phyloP scores from a whole-genome alignment of 1,140 invertebrate genomes.

The Cyclargus thomasi region DNA sequence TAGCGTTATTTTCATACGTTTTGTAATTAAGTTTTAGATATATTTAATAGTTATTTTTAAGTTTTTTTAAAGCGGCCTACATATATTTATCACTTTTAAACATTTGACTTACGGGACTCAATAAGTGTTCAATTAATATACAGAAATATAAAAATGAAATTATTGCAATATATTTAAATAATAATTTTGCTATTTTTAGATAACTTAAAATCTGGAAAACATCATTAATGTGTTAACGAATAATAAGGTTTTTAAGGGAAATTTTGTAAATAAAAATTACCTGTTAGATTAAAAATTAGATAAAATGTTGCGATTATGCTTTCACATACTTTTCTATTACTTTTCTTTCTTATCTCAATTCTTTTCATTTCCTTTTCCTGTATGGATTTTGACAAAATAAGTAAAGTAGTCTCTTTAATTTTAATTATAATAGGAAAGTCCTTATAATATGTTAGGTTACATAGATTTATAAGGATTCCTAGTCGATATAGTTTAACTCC shows the following conservation, averaged over 20 bases:
- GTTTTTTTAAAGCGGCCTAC: slow-evolving; percentile 15
- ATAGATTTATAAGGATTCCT: no score
- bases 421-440: background rate
- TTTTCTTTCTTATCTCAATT: background rate
- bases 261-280: background rate
- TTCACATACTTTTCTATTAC: background rate
- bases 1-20: slow-evolving; percentile 42
- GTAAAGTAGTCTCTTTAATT: background rate
- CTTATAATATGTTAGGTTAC: background rate
- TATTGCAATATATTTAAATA: background rate
- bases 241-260: background rate
- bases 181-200: background rate
- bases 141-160: background rate
- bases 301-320: background rate
- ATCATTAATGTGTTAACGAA: no score
- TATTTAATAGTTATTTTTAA: slow-evolving; percentile 26
- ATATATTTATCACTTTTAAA: slow-evolving; percentile 15
- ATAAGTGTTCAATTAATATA: slow-evolving; percentile 2
- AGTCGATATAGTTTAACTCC: no score
- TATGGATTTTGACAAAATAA: background rate
- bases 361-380: background rate
- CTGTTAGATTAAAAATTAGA: background rate
- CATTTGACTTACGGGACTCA: slow-evolving; percentile 10
- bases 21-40: slow-evolving; percentile 31
- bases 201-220: background rate